Evolutionary conservation across 2,113 vertebrate species (phyloP).

Genomic region (Excalfactoria chinensis): DNA sequence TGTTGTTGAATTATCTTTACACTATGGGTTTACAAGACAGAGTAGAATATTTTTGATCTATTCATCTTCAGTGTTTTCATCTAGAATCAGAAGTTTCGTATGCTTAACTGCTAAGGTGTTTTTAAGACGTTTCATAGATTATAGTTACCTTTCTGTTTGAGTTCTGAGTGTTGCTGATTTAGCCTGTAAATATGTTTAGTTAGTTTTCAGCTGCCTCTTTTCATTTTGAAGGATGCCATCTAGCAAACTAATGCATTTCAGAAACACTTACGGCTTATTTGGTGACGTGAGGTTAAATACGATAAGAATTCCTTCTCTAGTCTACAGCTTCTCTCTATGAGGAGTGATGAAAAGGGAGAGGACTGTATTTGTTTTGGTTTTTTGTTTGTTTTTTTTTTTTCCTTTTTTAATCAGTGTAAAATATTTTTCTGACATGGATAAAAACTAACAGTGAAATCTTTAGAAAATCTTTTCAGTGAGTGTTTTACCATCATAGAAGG

Average conservation of each 20-base stretch:
- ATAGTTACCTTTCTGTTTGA: not conserved
- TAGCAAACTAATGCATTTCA: not conserved
- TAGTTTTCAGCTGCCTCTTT: not conserved
- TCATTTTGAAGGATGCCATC: not conserved
- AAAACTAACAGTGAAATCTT: not conserved
- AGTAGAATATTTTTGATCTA: not conserved
- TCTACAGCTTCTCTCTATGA: not conserved
- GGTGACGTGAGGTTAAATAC: not conserved
- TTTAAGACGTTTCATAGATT: not conserved
- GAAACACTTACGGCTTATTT: not conserved
- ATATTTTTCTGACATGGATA: not conserved
- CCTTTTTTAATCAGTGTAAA: not conserved
- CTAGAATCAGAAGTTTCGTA: not conserved
- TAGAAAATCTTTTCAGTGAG: not conserved
- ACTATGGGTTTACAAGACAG: not conserved
- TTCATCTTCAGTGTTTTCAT: not conserved
- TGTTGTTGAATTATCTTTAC: not conserved
- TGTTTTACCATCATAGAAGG: not conserved
- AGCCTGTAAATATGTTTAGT: not conserved
- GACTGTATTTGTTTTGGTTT: not conserved
- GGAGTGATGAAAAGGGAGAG: not conserved
- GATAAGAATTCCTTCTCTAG: not conserved
- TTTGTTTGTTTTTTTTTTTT: not conserved
- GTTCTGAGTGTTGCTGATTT: not conserved
- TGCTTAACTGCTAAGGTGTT: not conserved